Base-by-base conservation (phyloP, 2,113 vertebrate genomes). In the Synchiropus splendidus region DNA sequence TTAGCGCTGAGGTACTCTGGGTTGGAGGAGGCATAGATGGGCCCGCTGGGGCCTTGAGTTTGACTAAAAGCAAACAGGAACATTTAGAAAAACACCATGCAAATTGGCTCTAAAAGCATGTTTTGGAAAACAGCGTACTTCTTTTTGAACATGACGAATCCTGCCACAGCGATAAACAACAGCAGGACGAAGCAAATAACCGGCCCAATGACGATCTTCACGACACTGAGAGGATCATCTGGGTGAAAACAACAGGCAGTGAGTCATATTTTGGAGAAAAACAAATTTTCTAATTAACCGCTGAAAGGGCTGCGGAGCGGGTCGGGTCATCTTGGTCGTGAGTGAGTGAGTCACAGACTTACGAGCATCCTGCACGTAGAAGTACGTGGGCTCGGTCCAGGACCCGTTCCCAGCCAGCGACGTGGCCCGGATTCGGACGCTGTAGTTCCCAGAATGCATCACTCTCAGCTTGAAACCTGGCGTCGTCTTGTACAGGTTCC, bases 351-450 rank as follows among this genome's bases (percentile, higher is more conserved):
- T 45, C 45, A 51, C 9, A 39, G 12, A 63, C 91, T 87, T 75
- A 98, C 94, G 66, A 4, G 54, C 35, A 36, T 97, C 92, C 0
- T 89, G 77, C 33, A 98, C 87, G 0, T 88, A 89, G 37, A 98
- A 94, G 35, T 89, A 88, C 0, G 85, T 81, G 1, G 89, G 84
- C 6, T 95, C 87, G 0, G 94, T 97, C 94, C 94, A 97, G 0
- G 94, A 97, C 34, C 94, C 94, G 0, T 97, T 98, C 2, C 92
- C 94, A 0, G 94, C 91, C 70, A 98, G 78, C 0, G 94, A 98
- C 0, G 94, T 96, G 31, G 94, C 94, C 10, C 94, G 75, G 13
- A 98, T 71, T 0, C 88, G 78, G 17, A 94, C 88, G 0, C 89
- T 91, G 79, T 97, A 97, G 66, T 97, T 98, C 10, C 94, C 94